Evolutionary conservation across 30 jellyfish, hydroid and myxozoan genomes (phyloP).

Genomic region (Mastigias papua): DNA sequence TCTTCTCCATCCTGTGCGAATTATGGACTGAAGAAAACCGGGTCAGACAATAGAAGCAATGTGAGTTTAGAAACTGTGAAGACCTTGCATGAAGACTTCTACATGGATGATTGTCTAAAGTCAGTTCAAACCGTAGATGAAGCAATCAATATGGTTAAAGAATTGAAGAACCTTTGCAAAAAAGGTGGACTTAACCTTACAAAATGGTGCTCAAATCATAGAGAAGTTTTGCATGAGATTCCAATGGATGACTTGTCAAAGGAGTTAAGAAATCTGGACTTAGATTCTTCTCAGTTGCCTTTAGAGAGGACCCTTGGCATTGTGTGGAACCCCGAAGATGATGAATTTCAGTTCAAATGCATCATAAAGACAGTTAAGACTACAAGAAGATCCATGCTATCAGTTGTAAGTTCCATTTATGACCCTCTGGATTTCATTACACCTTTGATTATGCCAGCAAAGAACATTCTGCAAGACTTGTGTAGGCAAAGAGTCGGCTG

Average conservation of each 20-base stretch:
- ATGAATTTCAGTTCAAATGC: constrained; percentile 40
- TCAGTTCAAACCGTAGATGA: constrained; percentile 36
- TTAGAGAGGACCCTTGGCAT: constrained; percentile 51
- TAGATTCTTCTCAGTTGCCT: constrained; percentile 25
- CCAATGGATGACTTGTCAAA: constrained; percentile 19
- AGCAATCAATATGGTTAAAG: constrained; percentile 27
- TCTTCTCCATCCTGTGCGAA: constrained; percentile 50
- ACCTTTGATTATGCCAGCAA: constrained; percentile 39
- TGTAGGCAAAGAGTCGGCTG: constrained; percentile 29
- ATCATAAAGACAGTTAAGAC: constrained; percentile 8
- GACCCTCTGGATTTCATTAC: constrained; percentile 46
- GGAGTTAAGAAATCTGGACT: constrained; percentile 9
- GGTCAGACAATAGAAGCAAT: constrained; percentile 30
- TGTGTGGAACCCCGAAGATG: constrained; percentile 39
- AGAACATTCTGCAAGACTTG: constrained; percentile 27
- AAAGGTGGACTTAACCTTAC: constrained; percentile 58
- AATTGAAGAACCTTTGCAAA: constrained; percentile 22
- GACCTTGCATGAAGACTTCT: constrained; percentile 35
- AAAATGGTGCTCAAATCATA: constrained; percentile 27
- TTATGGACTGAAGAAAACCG: constrained; percentile 54
- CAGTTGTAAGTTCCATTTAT: constrained; percentile 12
- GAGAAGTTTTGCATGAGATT: constrained; percentile 38
- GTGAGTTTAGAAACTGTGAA: constrained; percentile 55
- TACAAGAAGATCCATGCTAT: not conserved
- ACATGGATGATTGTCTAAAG: constrained; percentile 43